Evolutionary conservation across 2,113 vertebrate genomes (phyloP).

Genomic region (Sminthopsis crassicaudata): DNA sequence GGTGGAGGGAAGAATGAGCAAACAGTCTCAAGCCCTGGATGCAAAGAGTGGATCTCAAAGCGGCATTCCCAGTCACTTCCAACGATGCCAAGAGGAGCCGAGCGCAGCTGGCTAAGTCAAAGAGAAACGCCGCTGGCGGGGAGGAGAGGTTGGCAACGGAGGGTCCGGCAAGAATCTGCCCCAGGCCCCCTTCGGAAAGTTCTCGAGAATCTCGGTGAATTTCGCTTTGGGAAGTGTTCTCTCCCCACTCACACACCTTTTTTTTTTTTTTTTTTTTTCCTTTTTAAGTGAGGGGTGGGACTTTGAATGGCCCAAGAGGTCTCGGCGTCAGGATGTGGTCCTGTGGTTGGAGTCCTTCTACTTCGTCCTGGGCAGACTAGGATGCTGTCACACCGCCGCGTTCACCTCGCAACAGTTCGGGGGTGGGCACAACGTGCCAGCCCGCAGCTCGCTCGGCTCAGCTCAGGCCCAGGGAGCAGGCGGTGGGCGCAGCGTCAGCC

Average conservation of each 20-base stretch:
- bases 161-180: neutral
- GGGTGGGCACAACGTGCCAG: too few relatives aligned
- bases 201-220: neutral
- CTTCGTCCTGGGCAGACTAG: neutral
- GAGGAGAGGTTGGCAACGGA: neutral
- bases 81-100: neutral
- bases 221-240: neutral
- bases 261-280: neutral
- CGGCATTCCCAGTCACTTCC: neutral
- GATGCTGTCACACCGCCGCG: neutral
- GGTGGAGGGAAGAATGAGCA: constrained; percentile 43
- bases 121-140: too few relatives aligned
- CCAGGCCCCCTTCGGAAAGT: neutral
- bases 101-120: neutral
- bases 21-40: neutral
- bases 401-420: too few relatives aligned
- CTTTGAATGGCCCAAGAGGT: neutral
- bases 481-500: neutral
- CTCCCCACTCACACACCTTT: too few relatives aligned
- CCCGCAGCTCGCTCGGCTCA: neutral
- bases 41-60: constrained; percentile 32
- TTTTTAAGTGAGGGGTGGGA: neutral
- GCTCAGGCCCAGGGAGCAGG: neutral
- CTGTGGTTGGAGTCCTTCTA: neutral
- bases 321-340: neutral